A percentile compares a stretch with the other conserved stretches of the same genome.
These are phyloP conservation scores for Syndactyla subalaris DNA, from an alignment of 2,797 vertebrate genomes.

Conservation along the genomic window DNA sequence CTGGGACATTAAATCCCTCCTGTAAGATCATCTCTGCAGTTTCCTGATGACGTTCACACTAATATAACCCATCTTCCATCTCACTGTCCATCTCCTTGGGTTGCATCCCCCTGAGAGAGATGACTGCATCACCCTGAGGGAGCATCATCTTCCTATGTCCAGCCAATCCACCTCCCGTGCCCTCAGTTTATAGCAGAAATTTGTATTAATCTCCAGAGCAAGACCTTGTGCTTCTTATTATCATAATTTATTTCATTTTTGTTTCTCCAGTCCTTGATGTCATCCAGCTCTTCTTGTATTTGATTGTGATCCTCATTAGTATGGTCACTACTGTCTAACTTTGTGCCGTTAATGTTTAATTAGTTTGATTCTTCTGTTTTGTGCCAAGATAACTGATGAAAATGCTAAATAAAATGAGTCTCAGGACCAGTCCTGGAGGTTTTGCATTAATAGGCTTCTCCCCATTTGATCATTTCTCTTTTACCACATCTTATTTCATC, in stretches of 20 bases:
- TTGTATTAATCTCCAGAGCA: neutral
- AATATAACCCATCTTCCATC: neutral
- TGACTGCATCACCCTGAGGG: neutral
- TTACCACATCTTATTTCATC: neutral
- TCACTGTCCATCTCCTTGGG: neutral
- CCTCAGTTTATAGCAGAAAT: neutral
- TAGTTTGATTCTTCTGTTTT: conserved; percentile 1
- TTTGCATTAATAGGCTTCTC: neutral
- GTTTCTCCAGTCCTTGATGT: neutral
- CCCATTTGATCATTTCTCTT: neutral
- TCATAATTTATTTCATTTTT: neutral
- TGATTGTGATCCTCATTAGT: neutral
- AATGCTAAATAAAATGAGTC: neutral
- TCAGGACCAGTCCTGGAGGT: neutral
- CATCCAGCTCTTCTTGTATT: neutral
- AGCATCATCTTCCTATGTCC: neutral
- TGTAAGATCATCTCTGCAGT: neutral
- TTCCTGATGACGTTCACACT: neutral
- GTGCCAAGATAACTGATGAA: conserved; percentile 15
- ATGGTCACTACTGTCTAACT: neutral
- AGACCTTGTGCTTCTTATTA: neutral
- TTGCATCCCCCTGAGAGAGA: neutral
- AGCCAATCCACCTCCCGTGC: neutral
- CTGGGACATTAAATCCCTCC: neutral
- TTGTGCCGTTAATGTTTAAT: conserved; percentile 13